Evolutionary conservation across 2,797 vertebrate species (phyloP).

Genomic region (Sebastes flavidus): DNA sequence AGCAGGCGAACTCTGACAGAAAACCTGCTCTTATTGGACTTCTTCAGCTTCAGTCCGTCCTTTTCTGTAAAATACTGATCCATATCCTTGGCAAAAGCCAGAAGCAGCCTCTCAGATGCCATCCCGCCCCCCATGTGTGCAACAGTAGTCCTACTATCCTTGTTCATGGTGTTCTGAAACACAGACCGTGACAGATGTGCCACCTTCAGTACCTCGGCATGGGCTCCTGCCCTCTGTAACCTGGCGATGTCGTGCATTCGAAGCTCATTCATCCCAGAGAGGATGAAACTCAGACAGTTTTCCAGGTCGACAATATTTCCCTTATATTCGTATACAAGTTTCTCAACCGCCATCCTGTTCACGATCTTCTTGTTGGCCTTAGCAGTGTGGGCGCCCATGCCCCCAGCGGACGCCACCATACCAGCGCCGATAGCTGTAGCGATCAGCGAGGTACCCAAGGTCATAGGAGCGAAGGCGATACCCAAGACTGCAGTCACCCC

Average conservation of each 20-base stretch:
- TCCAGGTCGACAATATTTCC: slow-evolving; percentile 55
- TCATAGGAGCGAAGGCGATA: slow-evolving; percentile 70
- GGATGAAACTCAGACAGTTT: slow-evolving; percentile 62
- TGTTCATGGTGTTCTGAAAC: not conserved
- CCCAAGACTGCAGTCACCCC: slow-evolving; percentile 72
- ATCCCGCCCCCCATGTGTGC: not conserved
- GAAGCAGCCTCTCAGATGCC: slow-evolving; percentile 58
- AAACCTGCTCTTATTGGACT: slow-evolving; percentile 59
- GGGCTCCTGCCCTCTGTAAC: slow-evolving; percentile 42
- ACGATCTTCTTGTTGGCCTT: slow-evolving; percentile 53
- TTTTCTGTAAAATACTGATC: slow-evolving; percentile 68
- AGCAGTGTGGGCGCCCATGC: slow-evolving; percentile 51
- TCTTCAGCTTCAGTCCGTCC: slow-evolving; percentile 56
- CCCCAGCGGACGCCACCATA: slow-evolving; percentile 68
- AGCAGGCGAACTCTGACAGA: slow-evolving; percentile 55
- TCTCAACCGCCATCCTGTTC: slow-evolving; percentile 48
- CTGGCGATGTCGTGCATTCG: slow-evolving; percentile 44
- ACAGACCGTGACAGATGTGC: slow-evolving; percentile 49
- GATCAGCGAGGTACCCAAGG: slow-evolving; percentile 71
- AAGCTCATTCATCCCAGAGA: slow-evolving; percentile 65
- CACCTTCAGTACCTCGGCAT: slow-evolving; percentile 34
- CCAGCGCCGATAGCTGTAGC: slow-evolving; percentile 71
- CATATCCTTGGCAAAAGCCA: slow-evolving; percentile 50
- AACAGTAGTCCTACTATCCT: not conserved
- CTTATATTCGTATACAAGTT: slow-evolving; percentile 54